Conservation (phyloP, 2,888 invertebrate species). For the Trisateles emortualis region DNA sequence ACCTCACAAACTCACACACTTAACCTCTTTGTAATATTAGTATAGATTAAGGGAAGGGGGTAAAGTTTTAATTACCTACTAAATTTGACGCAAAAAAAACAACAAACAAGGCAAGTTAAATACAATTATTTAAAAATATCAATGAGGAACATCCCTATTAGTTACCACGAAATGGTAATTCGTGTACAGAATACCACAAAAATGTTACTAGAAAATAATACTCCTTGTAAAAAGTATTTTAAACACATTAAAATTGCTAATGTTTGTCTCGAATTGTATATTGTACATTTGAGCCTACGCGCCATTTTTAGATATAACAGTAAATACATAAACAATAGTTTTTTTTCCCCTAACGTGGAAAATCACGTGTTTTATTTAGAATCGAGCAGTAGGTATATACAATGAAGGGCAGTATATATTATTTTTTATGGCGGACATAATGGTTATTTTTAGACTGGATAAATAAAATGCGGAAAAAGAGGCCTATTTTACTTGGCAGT, state of each 20-base stretch:
- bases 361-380: background rate
- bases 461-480: too few species aligned
- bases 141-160: background rate
- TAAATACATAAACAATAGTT: background rate
- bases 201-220: conserved; percentile 52
- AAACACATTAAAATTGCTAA: conserved; percentile 62
- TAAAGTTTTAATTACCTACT: too few species aligned
- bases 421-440: too few species aligned
- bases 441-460: too few species aligned
- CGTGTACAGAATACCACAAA: conserved; percentile 32
- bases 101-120: too few species aligned
- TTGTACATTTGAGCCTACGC: conserved; percentile 36
- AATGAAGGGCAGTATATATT: background rate
- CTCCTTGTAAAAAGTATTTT: conserved; percentile 52
- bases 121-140: too few species aligned
- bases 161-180: conserved; percentile 18
- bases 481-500: too few species aligned
- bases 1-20: too few species aligned
- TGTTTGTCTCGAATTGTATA: conserved; percentile 49
- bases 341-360: background rate
- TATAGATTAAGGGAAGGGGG: too few species aligned
- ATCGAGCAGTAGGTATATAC: too few species aligned
- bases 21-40: too few species aligned
- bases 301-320: background rate
- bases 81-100: too few species aligned